Conservation (phyloP, 1,140 invertebrate species). For the Chymomyza costata region DNA sequence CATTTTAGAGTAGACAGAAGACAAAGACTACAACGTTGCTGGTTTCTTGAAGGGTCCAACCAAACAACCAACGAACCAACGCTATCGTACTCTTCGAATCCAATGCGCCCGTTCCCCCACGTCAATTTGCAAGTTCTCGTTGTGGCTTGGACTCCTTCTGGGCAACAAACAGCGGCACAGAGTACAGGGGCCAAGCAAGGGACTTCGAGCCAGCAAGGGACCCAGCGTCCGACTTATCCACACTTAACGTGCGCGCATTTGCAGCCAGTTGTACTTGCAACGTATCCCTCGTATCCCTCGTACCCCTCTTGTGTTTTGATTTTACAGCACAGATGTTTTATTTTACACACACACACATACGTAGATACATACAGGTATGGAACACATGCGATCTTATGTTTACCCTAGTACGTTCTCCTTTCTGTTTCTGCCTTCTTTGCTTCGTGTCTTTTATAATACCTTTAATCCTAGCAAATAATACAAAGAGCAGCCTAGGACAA, state of each 20-base stretch:
- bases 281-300: conserved; percentile 5
- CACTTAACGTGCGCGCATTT: conserved; percentile 37
- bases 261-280: conserved; percentile 22
- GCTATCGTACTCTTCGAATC: background rate
- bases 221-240: conserved; percentile 30
- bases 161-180: background rate
- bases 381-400: conserved; percentile 4
- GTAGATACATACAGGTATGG: conserved; percentile 1
- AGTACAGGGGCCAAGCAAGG: conserved; percentile 12
- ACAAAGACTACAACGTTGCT: conserved; percentile 20
- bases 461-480: conserved; percentile 71
- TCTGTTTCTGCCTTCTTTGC: conserved; percentile 39
- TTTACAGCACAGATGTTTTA: conserved; percentile 69
- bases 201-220: conserved; percentile 12
- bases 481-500: conserved; percentile 52
- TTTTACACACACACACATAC: conserved; percentile 35
- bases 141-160: background rate
- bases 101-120: conserved; percentile 42
- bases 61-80: too few relatives aligned
- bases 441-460: conserved; percentile 60
- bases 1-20: conserved; percentile 18
- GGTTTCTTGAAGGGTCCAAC: conserved; percentile 53
- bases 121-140: conserved; percentile 61
- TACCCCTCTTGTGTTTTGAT: conserved; percentile 59
- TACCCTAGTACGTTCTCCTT: conserved; percentile 33